These are phyloP conservation scores for Lophius piscatorius DNA, from an alignment of 2,113 vertebrate genomes.

Conservation along the genomic window DNA sequence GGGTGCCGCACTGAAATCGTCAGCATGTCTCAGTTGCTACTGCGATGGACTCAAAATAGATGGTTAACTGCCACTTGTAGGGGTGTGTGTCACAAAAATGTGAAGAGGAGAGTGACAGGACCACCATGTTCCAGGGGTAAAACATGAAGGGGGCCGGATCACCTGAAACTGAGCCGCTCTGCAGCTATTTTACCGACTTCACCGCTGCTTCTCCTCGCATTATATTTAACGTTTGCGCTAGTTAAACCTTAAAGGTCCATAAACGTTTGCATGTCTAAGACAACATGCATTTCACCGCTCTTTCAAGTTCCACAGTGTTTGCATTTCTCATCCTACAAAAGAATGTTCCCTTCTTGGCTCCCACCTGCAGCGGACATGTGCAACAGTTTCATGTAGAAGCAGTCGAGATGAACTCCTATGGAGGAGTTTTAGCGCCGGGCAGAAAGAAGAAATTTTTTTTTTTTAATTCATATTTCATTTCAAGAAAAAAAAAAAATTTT, in stretches of 20 bases:
- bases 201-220: background rate
- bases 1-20: conserved; percentile 36
- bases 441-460: too few relatives aligned
- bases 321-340: conserved; percentile 32
- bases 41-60: conserved; percentile 66
- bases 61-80: conserved; percentile 42
- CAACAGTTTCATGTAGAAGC: conserved; percentile 26
- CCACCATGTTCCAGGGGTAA: conserved; percentile 52
- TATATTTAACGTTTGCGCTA: conserved; percentile 20
- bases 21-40: conserved; percentile 59
- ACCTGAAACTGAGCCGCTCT: conserved; percentile 36
- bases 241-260: conserved; percentile 36
- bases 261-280: conserved; percentile 38
- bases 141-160: conserved; percentile 17
- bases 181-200: conserved; percentile 25
- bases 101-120: conserved; percentile 40
- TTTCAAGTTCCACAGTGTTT: conserved; percentile 41
- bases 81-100: conserved; percentile 40
- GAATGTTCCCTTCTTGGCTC: conserved; percentile 15
- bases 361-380: conserved; percentile 43
- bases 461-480: too few relatives aligned
- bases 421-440: too few relatives aligned
- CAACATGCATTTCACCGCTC: conserved; percentile 9
- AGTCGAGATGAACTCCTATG: too few relatives aligned
- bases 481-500: too few relatives aligned